These are phyloP conservation scores for Melanotaenia trifasciata DNA, from an alignment of 2,797 vertebrate genomes.

Conservation along the genomic window DNA sequence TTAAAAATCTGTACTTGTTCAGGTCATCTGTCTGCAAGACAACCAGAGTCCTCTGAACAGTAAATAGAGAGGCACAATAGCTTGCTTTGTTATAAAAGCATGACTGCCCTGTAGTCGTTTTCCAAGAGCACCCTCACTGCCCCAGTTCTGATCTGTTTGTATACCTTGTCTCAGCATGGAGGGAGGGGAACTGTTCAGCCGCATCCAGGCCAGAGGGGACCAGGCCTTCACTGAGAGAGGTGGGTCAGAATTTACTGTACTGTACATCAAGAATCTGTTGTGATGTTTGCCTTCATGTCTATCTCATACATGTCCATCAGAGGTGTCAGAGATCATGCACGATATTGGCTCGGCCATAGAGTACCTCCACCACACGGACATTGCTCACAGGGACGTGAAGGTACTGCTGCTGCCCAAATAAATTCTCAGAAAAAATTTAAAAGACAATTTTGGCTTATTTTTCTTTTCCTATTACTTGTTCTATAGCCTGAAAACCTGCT, in stretches of 20 bases:
- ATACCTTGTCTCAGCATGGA: conserved; percentile 67
- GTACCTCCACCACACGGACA: conserved; percentile 91
- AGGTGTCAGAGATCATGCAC: conserved; percentile 94
- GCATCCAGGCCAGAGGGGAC: conserved; percentile 95
- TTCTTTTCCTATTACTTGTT: background rate
- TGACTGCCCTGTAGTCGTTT: conserved; percentile 15
- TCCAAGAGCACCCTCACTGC: conserved; percentile 45
- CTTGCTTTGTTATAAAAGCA: conserved; percentile 47
- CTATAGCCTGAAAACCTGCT: conserved; percentile 95
- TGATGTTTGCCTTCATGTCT: background rate
- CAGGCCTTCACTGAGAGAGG: conserved; percentile 98
- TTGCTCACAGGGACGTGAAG: conserved; percentile 96
- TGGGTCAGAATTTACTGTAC: conserved; percentile 56
- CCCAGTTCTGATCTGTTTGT: conserved; percentile 61
- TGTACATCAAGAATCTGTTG: background rate
- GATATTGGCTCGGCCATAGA: conserved; percentile 94
- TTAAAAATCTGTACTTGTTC: background rate
- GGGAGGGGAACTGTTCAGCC: conserved; percentile 94
- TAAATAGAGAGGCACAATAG: conserved; percentile 51
- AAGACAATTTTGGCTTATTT: background rate
- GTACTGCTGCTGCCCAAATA: conserved; percentile 70
- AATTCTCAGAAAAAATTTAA: background rate
- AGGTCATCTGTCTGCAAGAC: conserved; percentile 14
- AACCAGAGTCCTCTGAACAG: conserved; percentile 31
- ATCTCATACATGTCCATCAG: conserved; percentile 68